Evolutionary conservation across 2,113 vertebrate genomes (phyloP).

Genomic region (Oceanites oceanicus): DNA sequence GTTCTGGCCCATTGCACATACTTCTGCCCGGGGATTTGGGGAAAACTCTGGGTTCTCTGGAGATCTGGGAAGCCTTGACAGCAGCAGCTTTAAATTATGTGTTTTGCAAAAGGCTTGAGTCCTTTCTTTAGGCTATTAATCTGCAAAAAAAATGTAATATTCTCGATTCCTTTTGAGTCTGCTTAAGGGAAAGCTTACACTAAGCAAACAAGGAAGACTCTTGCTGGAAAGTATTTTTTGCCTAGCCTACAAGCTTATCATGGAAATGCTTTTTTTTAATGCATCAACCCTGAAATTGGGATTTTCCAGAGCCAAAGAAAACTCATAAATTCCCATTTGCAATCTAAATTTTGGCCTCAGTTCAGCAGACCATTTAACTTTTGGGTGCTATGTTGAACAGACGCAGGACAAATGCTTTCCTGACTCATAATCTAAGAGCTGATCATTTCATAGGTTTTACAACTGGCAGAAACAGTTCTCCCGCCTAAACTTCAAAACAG

Average conservation of each 20-base stretch:
- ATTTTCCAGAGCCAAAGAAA: constrained; percentile 21
- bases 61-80: not conserved
- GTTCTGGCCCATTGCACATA: not conserved
- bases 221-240: not conserved
- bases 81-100: not conserved
- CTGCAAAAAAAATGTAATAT: not conserved
- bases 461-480: not conserved
- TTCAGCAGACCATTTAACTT: not conserved
- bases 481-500: not conserved
- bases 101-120: not conserved
- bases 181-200: not conserved
- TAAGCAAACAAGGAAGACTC: not conserved
- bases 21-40: not conserved
- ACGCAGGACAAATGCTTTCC: not conserved
- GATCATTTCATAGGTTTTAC: not conserved
- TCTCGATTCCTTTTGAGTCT: not conserved
- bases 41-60: not conserved
- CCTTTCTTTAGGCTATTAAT: not conserved
- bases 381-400: not conserved
- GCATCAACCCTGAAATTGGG: not conserved
- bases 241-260: not conserved
- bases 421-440: not conserved
- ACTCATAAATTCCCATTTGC: not conserved
- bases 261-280: not conserved
- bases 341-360: not conserved